Evolutionary conservation across 2,888 invertebrate species (phyloP).

Genomic region (Lepas anatifera): DNA sequence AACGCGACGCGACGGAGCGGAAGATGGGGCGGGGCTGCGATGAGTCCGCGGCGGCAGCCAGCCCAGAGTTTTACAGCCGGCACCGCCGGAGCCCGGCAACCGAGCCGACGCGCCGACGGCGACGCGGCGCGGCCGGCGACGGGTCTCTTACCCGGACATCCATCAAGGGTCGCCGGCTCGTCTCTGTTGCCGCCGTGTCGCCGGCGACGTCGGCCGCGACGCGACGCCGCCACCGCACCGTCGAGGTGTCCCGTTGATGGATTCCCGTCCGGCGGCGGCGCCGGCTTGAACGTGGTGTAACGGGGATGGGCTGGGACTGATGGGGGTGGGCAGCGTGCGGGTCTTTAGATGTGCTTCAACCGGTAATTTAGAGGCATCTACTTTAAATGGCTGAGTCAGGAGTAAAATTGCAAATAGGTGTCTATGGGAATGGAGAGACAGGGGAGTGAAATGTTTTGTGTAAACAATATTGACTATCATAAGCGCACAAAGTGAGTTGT

Average conservation of each 20-base stretch:
- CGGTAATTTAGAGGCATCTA: too few species aligned
- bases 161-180: not conserved
- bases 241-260: not conserved
- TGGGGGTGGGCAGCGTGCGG: too few species aligned
- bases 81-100: not conserved
- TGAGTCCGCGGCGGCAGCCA: not conserved
- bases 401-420: too few species aligned
- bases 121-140: not conserved
- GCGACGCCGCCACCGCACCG: not conserved
- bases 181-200: not conserved
- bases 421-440: too few species aligned
- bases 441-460: too few species aligned
- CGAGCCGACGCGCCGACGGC: not conserved
- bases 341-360: too few species aligned
- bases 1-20: slow-evolving; percentile 14
- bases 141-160: not conserved
- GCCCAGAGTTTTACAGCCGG: not conserved
- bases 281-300: not conserved
- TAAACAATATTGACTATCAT: too few species aligned
- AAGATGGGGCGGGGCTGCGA: not conserved
- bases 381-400: too few species aligned
- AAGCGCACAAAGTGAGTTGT: too few species aligned
- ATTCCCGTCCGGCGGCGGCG: not conserved
- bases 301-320: too few species aligned
- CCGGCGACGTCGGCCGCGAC: not conserved